A percentile compares a stretch with the other conserved stretches of the same genome.
Conservation (phyloP, 2,888 invertebrate genomes). For the Metellina segmentata region DNA sequence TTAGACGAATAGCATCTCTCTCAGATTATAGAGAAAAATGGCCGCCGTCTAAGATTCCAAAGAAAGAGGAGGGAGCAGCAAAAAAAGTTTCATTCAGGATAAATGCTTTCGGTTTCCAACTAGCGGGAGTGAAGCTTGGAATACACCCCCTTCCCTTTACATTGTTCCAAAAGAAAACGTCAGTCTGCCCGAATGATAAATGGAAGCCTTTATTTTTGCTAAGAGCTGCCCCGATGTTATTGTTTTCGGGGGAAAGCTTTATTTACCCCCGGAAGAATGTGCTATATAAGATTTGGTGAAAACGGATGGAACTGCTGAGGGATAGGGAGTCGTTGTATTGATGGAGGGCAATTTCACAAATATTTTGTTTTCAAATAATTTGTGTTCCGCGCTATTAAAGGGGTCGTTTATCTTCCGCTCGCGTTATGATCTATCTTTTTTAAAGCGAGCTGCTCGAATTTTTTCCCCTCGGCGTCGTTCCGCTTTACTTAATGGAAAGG, state of each 20-base stretch:
- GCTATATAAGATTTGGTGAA: slow-evolving; percentile 20
- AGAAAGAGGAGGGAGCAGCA: slow-evolving; percentile 4
- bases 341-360: slow-evolving; percentile 35
- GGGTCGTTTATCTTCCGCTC: slow-evolving; percentile 4
- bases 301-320: background rate
- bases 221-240: slow-evolving; percentile 33
- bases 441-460: background rate
- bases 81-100: slow-evolving; percentile 51
- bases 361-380: slow-evolving; percentile 24
- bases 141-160: background rate
- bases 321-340: slow-evolving; percentile 18
- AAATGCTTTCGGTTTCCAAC: slow-evolving; percentile 43
- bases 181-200: slow-evolving; percentile 48
- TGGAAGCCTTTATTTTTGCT: slow-evolving; percentile 51
- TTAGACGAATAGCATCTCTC: slow-evolving; percentile 39
- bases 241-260: slow-evolving; percentile 46
- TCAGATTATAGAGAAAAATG: slow-evolving; percentile 59
- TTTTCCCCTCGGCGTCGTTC: background rate
- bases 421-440: background rate
- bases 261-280: slow-evolving; percentile 47
- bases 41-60: slow-evolving; percentile 17
- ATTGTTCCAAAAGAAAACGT: slow-evolving; percentile 33
- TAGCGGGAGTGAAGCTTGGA: slow-evolving; percentile 1
- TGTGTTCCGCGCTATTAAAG: slow-evolving; percentile 16
- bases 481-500: background rate